These are phyloP conservation scores for Actinopyga echinites DNA, from an alignment of 53 echinoderm and acorn worm species.

Conservation along the genomic window DNA sequence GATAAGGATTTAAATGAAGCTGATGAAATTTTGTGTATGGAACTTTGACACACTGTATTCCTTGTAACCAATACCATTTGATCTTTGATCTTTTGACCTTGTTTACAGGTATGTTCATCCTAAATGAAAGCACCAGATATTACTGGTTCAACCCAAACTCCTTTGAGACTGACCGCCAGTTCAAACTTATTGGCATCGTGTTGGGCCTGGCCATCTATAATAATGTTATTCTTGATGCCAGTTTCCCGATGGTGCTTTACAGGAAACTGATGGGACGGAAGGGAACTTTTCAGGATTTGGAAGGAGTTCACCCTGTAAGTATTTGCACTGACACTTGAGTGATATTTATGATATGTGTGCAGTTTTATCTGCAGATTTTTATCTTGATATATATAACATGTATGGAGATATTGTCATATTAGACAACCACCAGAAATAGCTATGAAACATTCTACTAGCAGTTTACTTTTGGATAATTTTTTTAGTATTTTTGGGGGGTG, in stretches of 20 bases:
- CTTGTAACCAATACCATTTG: too few species aligned
- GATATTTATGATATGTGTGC: background rate
- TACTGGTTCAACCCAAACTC: constrained; percentile 98
- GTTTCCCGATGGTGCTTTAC: constrained; percentile 96
- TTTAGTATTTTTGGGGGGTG: too few species aligned
- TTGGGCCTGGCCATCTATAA: constrained; percentile 98
- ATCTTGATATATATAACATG: background rate
- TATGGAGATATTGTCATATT: too few species aligned
- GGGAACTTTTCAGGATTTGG: constrained; percentile 76
- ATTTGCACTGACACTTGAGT: background rate
- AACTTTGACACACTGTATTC: too few species aligned
- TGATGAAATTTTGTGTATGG: too few species aligned
- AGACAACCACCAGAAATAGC: too few species aligned
- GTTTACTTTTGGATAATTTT: too few species aligned
- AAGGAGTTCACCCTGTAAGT: constrained; percentile 79
- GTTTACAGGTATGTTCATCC: constrained; percentile 80
- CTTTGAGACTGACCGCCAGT: constrained; percentile 95
- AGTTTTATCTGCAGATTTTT: background rate
- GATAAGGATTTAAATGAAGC: too few species aligned
- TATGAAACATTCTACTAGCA: too few species aligned
- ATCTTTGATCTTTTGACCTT: too few species aligned
- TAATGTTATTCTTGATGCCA: constrained; percentile 93
- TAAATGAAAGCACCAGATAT: constrained; percentile 59
- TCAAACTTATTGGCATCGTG: constrained; percentile 90
- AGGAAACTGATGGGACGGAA: constrained; percentile 84